Evolutionary conservation across 2,888 invertebrate species (phyloP).

Genomic region (Margaritifera margaritifera): DNA sequence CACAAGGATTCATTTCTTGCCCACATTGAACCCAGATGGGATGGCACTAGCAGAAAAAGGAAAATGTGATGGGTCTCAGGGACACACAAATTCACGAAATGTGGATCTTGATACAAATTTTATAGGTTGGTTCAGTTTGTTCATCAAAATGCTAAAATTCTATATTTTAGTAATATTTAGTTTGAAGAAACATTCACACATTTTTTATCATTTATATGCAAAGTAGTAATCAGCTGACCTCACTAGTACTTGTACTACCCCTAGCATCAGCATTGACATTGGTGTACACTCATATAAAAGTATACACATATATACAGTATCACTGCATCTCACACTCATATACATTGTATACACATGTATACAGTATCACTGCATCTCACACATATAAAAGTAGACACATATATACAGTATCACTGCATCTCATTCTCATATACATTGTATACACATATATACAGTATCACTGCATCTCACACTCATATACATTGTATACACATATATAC

Average conservation of each 20-base stretch:
- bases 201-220: background rate
- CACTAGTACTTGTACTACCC: background rate
- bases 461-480: no score
- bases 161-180: background rate
- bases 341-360: no score
- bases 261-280: no score
- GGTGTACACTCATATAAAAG: no score
- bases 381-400: no score
- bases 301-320: no score
- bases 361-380: no score
- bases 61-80: constrained; percentile 47
- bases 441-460: no score
- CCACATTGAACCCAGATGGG: constrained; percentile 68
- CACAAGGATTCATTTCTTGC: constrained; percentile 63
- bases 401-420: no score
- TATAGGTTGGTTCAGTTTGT: constrained; percentile 17
- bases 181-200: background rate
- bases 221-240: background rate
- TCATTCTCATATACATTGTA: no score
- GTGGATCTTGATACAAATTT: constrained; percentile 61
- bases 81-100: constrained; percentile 50
- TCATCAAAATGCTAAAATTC: background rate
- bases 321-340: no score
- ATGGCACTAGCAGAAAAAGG: constrained; percentile 43
- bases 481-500: no score